Base-by-base conservation (phyloP, 2,888 invertebrate genomes). In the Synergus japonicus region DNA sequence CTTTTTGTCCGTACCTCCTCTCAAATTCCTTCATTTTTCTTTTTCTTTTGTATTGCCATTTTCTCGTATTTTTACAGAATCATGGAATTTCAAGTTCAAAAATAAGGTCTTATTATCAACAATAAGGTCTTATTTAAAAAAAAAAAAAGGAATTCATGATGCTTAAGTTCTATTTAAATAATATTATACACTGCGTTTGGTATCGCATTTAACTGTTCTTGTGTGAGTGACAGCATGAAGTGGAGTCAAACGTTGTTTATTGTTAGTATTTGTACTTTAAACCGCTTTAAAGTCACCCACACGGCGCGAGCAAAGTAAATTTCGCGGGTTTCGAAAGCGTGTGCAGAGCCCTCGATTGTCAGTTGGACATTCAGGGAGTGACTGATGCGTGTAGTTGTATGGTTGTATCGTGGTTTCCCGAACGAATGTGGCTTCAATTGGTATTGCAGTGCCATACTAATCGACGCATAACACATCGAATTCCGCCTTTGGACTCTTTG, bases 361-460 rank as follows among this genome's bases (percentile, higher is more conserved):
- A 73, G 69, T 76, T 81, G 84, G 86, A 88, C 87, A 85, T 85
- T 86, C 84, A 82, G 85, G 84, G 87, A 87, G 87, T 88, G 86
- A 88, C 87, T 44, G 88, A 88, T 88, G 88, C 87, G 86, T 88
- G 86, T 87, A 86, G 81, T 85, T 84, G 82, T 82, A 85, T 82
- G 76, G 82, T 81, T 84, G 84, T 82, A 7, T 41, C 12, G 44
- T 54, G 73, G 66, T 46, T 69, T 13, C 15, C 29, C 67, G 76
- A 76, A 63, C 43, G 58, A 49, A 54, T 46, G 69, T 67, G 63
- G 79, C 37, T 49, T 69, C 81, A 58, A 80, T 80, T 22, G 54
- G 73, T 29, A 65, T 60, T 73, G 66, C 77, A 77, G 22, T 79
- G 79, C 79, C 76, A 79, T 78, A 85, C 81, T 78, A 83, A 83